Evolutionary conservation across 2,888 invertebrate genomes (phyloP), one percentile per base, ranked within the genome.

Genomic region (Lasius fuliginosus): DNA sequence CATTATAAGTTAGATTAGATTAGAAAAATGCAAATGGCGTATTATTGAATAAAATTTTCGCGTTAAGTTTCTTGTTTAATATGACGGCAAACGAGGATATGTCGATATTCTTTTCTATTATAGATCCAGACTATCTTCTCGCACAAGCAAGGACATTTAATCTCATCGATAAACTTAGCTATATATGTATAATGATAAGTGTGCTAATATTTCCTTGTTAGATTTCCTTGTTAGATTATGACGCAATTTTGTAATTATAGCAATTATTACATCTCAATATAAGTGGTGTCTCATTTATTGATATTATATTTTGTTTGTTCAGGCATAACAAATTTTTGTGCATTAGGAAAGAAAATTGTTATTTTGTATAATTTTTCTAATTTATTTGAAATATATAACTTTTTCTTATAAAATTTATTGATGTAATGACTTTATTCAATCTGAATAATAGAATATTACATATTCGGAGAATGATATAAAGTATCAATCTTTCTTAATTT

Each of bases 401-500:
- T 53, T 49, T 49, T 46, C 46, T 9, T 58, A 58, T 56, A 23
- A 56, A 56, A 56, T 23, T 18, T 46, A 42, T 46, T 46, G 15
- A 46, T 46, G 15, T 15, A 46, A 46, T 46, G 4, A 2, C 5
- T 15, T 46, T 18, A 46, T 18, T 15, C 18, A 46, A 0, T 49
- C n/a, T 0, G 6, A n/a, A 53, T 15, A 15, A 9, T 53, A 53
- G 9, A 58, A 58, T 11, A 58, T 58, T 58, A 56, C 9, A 56
- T 23, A 23, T 11, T 58, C 5, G 11, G 23, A 58, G 5, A 23
- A 58, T 58, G 11, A 58, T 12, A n/a, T 56, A 56, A n/a, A 58
- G n/a, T 53, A 53, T n/a, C 8, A 53, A 53, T 73, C 33, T 62
- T 42, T 27, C 33, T 62, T 73, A 4, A 71, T 56, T 40, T 23